Conservation (phyloP, 2,113 vertebrate genomes). For the Maccullochella peelii region DNA sequence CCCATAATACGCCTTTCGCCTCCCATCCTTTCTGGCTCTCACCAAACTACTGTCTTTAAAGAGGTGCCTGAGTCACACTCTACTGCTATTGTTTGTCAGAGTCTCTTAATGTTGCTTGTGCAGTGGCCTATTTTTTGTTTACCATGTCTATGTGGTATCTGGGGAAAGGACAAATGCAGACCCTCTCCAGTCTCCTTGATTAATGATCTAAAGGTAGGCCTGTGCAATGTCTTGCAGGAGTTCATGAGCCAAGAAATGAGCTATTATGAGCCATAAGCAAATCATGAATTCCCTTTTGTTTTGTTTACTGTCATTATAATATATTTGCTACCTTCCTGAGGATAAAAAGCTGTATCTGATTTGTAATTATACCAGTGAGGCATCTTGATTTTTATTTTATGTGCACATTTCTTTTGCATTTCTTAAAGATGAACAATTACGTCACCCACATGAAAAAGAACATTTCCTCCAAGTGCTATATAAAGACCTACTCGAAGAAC, state of each 20-base stretch:
- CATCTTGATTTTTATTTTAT: background rate
- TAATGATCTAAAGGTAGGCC: constrained; percentile 20
- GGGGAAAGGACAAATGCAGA: background rate
- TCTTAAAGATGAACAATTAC: constrained; percentile 38
- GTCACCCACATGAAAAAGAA: constrained; percentile 42
- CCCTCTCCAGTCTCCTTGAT: constrained; percentile 4
- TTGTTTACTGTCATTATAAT: constrained; percentile 10
- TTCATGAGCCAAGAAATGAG: constrained; percentile 23
- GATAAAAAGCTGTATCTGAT: background rate
- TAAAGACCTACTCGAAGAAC: constrained; percentile 47
- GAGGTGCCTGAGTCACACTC: background rate
- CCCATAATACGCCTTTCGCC: background rate
- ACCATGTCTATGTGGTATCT: background rate
- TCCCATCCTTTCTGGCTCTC: background rate
- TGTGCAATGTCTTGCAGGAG: constrained; percentile 11
- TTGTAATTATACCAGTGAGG: background rate
- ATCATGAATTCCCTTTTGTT: constrained; percentile 24
- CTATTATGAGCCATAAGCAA: constrained; percentile 24
- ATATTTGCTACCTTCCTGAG: background rate
- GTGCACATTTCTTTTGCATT: background rate
- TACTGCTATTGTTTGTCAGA: constrained; percentile 5
- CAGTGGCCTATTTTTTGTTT: constrained; percentile 5
- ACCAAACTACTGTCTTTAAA: constrained; percentile 9
- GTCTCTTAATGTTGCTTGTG: background rate
- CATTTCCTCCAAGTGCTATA: constrained; percentile 62